Evolutionary conservation across 2,888 invertebrate genomes (phyloP), one percentile per base, ranked within the genome.

Genomic region (Drosophila suboccidentalis): DNA sequence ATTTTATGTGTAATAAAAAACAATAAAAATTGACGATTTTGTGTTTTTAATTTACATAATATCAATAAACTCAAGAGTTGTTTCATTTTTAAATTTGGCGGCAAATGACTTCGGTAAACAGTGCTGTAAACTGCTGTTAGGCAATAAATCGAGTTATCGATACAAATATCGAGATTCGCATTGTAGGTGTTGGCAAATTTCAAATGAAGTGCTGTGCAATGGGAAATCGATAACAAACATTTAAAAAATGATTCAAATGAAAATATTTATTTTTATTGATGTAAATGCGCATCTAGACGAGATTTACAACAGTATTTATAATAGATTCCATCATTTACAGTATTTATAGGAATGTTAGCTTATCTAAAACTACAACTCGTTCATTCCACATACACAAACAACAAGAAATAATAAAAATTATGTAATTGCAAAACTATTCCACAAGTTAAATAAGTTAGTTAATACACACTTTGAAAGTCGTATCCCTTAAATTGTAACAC

Each of bases 1-100:
- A 57, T 77, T 86, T 53, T 86, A 85, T 85, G 89, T 85, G 89
- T 87, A 85, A 85, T 85, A 87, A 89, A 85, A 79, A 54, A 58
- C 44, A 22, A 39, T 44, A 26, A 70, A 75, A 87, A 59, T 19
- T 26, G 32, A 17, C 3, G 3, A 4, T n/a, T 11, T 1, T 54
- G 54, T 9, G 10, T 62, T 54, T 61, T 19, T 4, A 8, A 3
- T 22, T n/a, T 1, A 59, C 11, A 6, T 17, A 11, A 1, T 2
- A 4, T 8, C 6, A 19, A n/a, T 0, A 17, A 26, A 10, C 10
- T 3, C 17, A 41, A 1, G 9, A 8, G 17, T 17, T 17, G 5
- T 11, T 4, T 2, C 10, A 11, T 36, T 22, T 39, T 41, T 29
- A 29, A 55, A 32, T 10, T 32, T 19, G 8, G 50, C 50, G 36